Base-by-base conservation (phyloP, 2,797 vertebrate species). In the Pseudocheirus occidentalis region DNA sequence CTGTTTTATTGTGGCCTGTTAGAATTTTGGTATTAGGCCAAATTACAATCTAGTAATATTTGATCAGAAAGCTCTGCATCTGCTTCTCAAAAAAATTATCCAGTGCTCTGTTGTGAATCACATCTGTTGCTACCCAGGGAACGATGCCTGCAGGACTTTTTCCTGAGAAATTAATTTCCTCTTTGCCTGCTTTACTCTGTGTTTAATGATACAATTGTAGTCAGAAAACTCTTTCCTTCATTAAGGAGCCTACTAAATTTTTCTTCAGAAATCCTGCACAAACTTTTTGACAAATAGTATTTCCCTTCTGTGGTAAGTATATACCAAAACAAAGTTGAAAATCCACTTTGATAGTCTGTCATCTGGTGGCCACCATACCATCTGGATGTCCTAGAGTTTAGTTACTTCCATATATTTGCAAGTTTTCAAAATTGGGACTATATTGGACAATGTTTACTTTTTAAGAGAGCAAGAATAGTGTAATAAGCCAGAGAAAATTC, bases 111-210 rank as follows among this genome's bases (percentile, higher is more conserved):
- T 94, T 96, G 93, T 94, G 97, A 95, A 89, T 96, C 94, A 94
- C 98, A 96, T 97, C 97, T 98, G 97, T 95, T 97, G 66, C 96
- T 97, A 96, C 96, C 97, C 96, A 95, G 93, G 96, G 95, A 98
- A 97, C 55, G 96, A 97, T 96, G 94, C 97, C 98, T 98, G 92
- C 96, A 97, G 98, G 97, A 96, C 93, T 95, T 98, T 98, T 96
- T 95, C 95, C 95, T 96, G 94, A 93, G 95, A 98, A 96, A 97
- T 97, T 97, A 94, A 97, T 97, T 97, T 98, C 97, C 95, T 97
- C 91, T 96, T 95, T 97, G 97, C 96, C 95, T 96, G 94, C 96
- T 98, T 97, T 97, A 95, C 97, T 98, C 97, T 98, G 97, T 98
- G 97, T 98, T 98, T 98, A 98, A 98, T 98, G 97, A 96, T 97